A percentile compares a stretch with the other conserved stretches of the same genome.
phyloP scores from a whole-genome alignment of 2,888 invertebrate genomes.

The Anticlea derivata region DNA sequence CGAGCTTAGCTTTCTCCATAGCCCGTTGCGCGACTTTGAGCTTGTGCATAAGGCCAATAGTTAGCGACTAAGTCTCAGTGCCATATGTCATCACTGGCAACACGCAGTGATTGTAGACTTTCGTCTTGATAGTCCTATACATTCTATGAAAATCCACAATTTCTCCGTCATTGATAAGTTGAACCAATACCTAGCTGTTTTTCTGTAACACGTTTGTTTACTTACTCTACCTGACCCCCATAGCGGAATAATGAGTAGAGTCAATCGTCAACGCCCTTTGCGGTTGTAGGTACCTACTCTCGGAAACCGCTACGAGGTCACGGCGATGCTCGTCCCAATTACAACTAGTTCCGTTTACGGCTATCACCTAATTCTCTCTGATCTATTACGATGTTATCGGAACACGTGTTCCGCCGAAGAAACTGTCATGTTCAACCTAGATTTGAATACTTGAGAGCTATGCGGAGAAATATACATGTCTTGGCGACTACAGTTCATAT shows the following conservation, averaged over 20 bases:
- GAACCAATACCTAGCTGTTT: neutral
- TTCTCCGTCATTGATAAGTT: too few relatives aligned
- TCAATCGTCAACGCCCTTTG: conserved; percentile 48
- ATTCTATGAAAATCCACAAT: too few relatives aligned
- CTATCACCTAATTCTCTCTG: conserved; percentile 20
- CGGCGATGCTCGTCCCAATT: conserved; percentile 51
- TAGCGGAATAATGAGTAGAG: conserved; percentile 41
- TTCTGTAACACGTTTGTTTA: conserved; percentile 29
- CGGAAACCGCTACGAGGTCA: conserved; percentile 56
- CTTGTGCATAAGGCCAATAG: too few relatives aligned
- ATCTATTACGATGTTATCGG: conserved; percentile 18
- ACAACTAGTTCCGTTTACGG: conserved; percentile 52
- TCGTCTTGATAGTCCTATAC: too few relatives aligned
- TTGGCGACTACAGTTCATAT: too few relatives aligned
- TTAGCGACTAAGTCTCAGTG: too few relatives aligned
- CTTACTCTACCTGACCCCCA: conserved; percentile 43
- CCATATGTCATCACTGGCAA: too few relatives aligned
- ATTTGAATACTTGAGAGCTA: neutral
- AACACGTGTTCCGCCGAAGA: conserved; percentile 1
- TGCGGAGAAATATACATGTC: too few relatives aligned
- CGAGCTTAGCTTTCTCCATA: too few relatives aligned
- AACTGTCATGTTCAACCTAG: conserved; percentile 1
- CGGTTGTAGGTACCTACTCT: conserved; percentile 38
- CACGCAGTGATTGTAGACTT: too few relatives aligned
- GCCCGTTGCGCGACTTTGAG: too few relatives aligned